These are phyloP conservation scores for Lepidurus apus DNA, from an alignment of 1,140 invertebrate species.

Conservation along the genomic window DNA sequence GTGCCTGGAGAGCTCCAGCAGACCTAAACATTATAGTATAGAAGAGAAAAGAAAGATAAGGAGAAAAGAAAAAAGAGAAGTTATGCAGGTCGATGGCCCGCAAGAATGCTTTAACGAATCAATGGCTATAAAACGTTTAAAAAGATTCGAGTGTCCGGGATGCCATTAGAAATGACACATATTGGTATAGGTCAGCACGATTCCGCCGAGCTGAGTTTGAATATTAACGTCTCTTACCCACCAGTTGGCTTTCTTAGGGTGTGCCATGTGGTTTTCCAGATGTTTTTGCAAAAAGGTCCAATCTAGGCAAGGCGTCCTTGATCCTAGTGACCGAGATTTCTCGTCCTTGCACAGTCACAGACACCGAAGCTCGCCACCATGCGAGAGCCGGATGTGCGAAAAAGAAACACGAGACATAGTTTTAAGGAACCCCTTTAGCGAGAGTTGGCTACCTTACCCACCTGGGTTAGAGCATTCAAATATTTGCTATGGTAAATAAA, in stretches of 20 bases:
- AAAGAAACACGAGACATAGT: conserved; percentile 19
- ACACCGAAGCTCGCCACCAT: not conserved
- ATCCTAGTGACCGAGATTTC: conserved; percentile 21
- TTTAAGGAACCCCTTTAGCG: not conserved
- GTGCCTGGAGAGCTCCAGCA: not conserved
- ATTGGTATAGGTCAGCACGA: too few species aligned
- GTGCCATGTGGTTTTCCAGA: not conserved
- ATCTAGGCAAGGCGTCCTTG: conserved; percentile 16
- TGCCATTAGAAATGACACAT: not conserved
- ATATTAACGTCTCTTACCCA: too few species aligned
- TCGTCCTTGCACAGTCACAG: conserved; percentile 20
- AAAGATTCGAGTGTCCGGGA: not conserved
- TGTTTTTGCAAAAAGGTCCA: not conserved
- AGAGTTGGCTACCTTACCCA: not conserved
- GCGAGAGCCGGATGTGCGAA: not conserved
- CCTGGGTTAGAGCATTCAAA: not conserved
- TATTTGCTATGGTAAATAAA: conserved; percentile 19
- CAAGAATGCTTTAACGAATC: not conserved
- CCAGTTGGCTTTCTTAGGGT: not conserved
- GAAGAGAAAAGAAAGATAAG: not conserved
- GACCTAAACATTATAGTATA: not conserved
- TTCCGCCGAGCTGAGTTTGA: too few species aligned
- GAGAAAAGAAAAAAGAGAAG: not conserved
- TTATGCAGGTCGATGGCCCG: not conserved
- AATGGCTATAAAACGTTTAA: not conserved